phyloP scores from a whole-genome alignment of 2,113 vertebrate species.

The Zapornia atra region DNA sequence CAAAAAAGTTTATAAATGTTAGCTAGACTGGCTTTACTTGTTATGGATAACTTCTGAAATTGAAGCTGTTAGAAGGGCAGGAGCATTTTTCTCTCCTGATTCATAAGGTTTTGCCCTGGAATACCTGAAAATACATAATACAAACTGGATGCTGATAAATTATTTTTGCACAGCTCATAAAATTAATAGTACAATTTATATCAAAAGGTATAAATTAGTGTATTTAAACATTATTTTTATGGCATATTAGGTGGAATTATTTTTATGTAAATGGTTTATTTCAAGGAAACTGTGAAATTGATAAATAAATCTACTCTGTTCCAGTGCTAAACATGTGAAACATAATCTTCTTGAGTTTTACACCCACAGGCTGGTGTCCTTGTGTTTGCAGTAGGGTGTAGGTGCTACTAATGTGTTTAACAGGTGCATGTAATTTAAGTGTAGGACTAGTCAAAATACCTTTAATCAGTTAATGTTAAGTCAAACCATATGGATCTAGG shows the following conservation, averaged over 20 bases:
- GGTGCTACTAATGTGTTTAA: slow-evolving; percentile 57
- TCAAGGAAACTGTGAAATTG: slow-evolving; percentile 78
- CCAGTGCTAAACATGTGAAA: slow-evolving; percentile 62
- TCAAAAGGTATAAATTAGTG: slow-evolving; percentile 59
- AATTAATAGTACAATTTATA: slow-evolving; percentile 60
- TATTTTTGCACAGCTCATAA: slow-evolving; percentile 69
- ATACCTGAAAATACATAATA: slow-evolving; percentile 48
- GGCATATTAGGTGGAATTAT: slow-evolving; percentile 61
- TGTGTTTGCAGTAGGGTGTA: slow-evolving; percentile 23
- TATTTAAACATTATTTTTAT: slow-evolving; percentile 72
- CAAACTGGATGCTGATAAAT: slow-evolving; percentile 51
- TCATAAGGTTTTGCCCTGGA: neutral
- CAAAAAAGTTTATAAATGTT: neutral
- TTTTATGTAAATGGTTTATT: slow-evolving; percentile 68
- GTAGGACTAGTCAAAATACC: slow-evolving; percentile 66
- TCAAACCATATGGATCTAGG: slow-evolving; percentile 67
- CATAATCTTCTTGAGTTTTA: slow-evolving; percentile 2
- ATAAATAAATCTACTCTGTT: slow-evolving; percentile 74
- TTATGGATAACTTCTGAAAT: slow-evolving; percentile 53
- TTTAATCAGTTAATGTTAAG: slow-evolving; percentile 76
- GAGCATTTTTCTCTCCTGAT: neutral
- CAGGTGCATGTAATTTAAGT: slow-evolving; percentile 76
- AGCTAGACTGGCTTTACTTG: neutral
- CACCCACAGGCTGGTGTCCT: neutral
- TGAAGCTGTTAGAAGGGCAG: slow-evolving; percentile 14